Evolutionary conservation across 2,888 invertebrate genomes (phyloP).

Genomic region (Antheraea assamensis): DNA sequence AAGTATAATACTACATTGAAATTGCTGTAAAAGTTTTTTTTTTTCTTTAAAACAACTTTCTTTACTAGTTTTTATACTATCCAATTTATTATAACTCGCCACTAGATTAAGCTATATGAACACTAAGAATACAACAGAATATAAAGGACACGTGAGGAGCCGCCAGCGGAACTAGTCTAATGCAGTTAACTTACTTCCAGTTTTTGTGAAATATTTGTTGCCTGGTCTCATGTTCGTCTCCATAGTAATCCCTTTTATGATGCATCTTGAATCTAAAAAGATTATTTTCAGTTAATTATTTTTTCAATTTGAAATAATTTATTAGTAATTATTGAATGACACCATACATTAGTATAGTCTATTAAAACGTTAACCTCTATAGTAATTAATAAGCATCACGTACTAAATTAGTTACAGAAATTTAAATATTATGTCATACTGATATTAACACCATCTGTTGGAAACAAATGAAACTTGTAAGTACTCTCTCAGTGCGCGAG

Average conservation of each 20-base stretch:
- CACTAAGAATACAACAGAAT: too few relatives aligned
- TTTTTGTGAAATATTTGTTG: conserved; percentile 49
- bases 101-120: too few relatives aligned
- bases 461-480: too few relatives aligned
- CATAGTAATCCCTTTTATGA: conserved; percentile 43
- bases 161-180: too few relatives aligned
- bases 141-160: not conserved
- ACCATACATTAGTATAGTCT: not conserved
- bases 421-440: not conserved
- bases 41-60: too few relatives aligned
- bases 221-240: conserved; percentile 43
- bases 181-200: conserved; percentile 42
- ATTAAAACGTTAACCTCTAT: not conserved
- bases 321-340: not conserved
- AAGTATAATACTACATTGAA: not conserved
- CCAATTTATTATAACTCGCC: too few relatives aligned
- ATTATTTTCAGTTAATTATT: not conserved
- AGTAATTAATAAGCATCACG: too few relatives aligned
- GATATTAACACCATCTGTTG: too few relatives aligned
- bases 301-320: not conserved
- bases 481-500: too few relatives aligned
- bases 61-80: too few relatives aligned
- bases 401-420: not conserved
- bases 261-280: conserved; percentile 42
- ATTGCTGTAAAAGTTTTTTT: not conserved